These are phyloP conservation scores for Nemotelus pantherinus DNA, from an alignment of 2,888 invertebrate species.

Conservation along the genomic window DNA sequence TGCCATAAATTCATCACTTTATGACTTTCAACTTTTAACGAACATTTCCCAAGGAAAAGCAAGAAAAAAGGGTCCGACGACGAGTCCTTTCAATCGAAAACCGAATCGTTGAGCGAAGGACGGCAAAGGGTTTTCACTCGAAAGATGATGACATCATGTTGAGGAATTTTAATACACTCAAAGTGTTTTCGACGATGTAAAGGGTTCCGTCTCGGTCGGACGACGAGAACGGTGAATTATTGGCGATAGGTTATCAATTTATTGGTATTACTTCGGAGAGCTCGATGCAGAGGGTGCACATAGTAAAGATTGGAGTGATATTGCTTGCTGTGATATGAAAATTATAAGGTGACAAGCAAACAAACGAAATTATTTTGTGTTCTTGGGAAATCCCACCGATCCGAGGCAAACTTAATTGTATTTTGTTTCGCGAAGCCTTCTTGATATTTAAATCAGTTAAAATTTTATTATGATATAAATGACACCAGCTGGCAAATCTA, in stretches of 20 bases:
- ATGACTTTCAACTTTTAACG: slow-evolving; percentile 36
- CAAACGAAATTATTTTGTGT: no score
- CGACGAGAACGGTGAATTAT: background rate
- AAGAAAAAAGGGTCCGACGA: background rate
- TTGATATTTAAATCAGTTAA: no score
- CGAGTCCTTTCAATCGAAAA: no score
- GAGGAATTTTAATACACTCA: background rate
- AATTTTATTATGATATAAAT: no score
- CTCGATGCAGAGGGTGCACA: background rate
- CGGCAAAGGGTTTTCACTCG: background rate
- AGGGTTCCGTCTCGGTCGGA: background rate
- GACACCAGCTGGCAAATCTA: no score
- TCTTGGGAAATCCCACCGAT: no score
- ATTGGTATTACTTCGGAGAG: background rate
- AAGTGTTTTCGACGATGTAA: no score
- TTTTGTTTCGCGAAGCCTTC: no score
- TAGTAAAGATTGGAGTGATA: no score
- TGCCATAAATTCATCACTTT: slow-evolving; percentile 42
- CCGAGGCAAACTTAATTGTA: no score
- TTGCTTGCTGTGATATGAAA: no score
- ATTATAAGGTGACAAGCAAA: no score
- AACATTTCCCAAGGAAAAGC: slow-evolving; percentile 4
- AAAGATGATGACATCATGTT: slow-evolving; percentile 19
- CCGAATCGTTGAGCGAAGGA: background rate
- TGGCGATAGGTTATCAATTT: slow-evolving; percentile 13